Conservation (phyloP, 2,797 vertebrate genomes). For the Sorex maritimensis region DNA sequence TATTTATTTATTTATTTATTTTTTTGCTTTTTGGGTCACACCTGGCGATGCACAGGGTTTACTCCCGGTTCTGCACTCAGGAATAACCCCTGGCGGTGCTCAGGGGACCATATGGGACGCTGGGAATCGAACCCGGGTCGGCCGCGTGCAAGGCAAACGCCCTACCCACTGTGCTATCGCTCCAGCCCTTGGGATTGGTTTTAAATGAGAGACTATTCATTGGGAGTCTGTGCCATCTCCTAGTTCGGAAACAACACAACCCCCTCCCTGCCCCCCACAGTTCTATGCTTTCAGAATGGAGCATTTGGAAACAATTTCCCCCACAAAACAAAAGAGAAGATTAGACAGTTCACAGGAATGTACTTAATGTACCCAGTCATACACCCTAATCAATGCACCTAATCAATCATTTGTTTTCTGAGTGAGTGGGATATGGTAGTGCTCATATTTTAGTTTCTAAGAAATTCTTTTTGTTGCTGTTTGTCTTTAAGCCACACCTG, state of each 20-base stretch:
- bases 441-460: too few species aligned
- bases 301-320: conserved; percentile 13
- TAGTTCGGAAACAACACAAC: not conserved
- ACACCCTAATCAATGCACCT: not conserved
- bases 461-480: not conserved
- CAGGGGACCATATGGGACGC: too few species aligned
- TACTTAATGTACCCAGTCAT: not conserved
- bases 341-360: not conserved
- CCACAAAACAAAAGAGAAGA: not conserved
- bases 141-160: too few species aligned
- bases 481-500: too few species aligned
- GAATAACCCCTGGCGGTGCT: too few species aligned
- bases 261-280: too few species aligned
- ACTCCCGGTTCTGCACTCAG: too few species aligned
- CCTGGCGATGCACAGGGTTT: too few species aligned
- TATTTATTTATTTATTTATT: too few species aligned
- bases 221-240: not conserved
- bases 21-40: too few species aligned
- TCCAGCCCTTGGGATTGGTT: not conserved
- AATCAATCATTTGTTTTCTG: not conserved
- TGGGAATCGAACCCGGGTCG: too few species aligned
- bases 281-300: not conserved
- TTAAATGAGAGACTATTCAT: not conserved
- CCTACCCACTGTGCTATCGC: too few species aligned
- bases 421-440: not conserved